Evolutionary conservation across 2,797 vertebrate genomes (phyloP), one percentile per base, ranked within the genome.

Genomic region (Anisognathus igniventris): DNA sequence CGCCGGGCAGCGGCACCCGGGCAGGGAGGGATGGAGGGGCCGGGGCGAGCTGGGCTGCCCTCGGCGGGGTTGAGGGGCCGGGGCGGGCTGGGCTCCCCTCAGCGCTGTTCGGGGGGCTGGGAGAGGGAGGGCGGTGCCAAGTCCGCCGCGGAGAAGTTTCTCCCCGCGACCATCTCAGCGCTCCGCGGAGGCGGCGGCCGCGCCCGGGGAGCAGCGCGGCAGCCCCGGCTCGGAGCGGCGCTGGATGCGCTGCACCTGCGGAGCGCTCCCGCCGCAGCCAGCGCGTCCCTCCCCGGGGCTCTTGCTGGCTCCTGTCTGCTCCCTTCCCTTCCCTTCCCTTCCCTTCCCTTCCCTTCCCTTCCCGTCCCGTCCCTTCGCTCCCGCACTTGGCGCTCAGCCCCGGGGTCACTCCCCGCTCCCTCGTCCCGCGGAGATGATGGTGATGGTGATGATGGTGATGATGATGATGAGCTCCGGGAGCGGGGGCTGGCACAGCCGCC

Each of bases 241-340:
- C 35, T 12, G 78, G 75, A 50, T 67, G 76, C 62, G 56, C 23
- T 25, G 95, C 95, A 96, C 95, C 95, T 94, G 95, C 53, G 80
- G 80, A 33, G 72, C 64, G 39, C 73, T 62, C 50, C 70, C 24
- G 54, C 75, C 24, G 56, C 60, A 4, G 47, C 54, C 24, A 5
- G 80, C 60, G 25, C 22, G 8, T 25, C 66, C 28, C 45, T n/a
- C 25, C 70, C 48, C 24, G 60, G 28, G 44, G 51, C n/a, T 72
- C 44, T 2, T 0, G n/a, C 75, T 58, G 67, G 12, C 37, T 57
- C 37, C 84, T 17, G 3, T 14, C 44, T 45, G 7, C 5, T 37
- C 31, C 1, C 5, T 8, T 45, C 31, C 40, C 13, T 12, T 35
- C n/a, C 48, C 13, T 10, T 40, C 37, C n/a, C n/a, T 18, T 4